Base-by-base conservation (phyloP, 1,140 invertebrate species). In the Acromyrmex heyeri region DNA sequence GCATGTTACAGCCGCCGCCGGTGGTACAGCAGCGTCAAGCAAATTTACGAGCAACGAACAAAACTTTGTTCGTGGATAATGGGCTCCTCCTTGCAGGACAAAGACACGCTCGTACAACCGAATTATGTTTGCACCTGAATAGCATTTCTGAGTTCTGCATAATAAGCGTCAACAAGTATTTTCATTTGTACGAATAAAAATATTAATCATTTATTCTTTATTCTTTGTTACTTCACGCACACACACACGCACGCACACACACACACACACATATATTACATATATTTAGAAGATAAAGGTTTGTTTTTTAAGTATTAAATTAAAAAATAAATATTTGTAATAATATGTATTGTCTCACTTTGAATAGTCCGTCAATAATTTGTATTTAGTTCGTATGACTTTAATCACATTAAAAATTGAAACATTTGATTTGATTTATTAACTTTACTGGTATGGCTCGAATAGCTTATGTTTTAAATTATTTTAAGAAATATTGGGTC, bases 31-130 rank as follows among this genome's bases (percentile, higher is more conserved):
- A 82, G 79, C 79, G 79, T 83, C 38, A 75, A 75, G 79, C 55
- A 83, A 83, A 75, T 83, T 83, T 83, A 83, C 79, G 69, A 83
- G 79, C 79, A 62, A 83, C 79, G 79, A 75, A 83, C 79, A 73
- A 83, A 83, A 83, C 69, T 83, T 62, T 73, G 79, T 50, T 73
- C 79, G 38, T 44, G 79, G 38, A 83, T 83, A 83, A 83, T 61
- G 55, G 44, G 55, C 57, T 75, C 55, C 70, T 34, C 55, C 44
- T 75, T 62, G 55, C 79, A 16, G 69, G 55, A 75, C 79, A 75
- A 83, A 83, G 79, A 48, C 44, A 18, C 79, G 21, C 38, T 50
- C 53, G 79, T 61, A 48, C n/a, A 81, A n/a, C 69, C 57, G 55
- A 75, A 70, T 75, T 61, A 83, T 61, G 61, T 83, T 83, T 83